Evolutionary conservation across 2,888 invertebrate species (phyloP).

Genomic region (Brachyopa scutellaris): DNA sequence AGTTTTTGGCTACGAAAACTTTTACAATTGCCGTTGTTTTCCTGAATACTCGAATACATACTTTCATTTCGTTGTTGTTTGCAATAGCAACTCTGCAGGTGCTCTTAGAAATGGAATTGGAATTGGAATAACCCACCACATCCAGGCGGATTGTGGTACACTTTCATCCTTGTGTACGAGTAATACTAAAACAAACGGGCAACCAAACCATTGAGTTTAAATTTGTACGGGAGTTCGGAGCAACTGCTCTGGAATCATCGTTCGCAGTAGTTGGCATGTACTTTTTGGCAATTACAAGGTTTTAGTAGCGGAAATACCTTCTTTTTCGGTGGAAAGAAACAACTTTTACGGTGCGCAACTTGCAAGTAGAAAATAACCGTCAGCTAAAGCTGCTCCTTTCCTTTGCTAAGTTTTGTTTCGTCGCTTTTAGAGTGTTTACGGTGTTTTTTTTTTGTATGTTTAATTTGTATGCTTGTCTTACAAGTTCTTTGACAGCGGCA

Average conservation of each 20-base stretch:
- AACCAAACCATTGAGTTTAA: neutral
- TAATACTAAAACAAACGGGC: neutral
- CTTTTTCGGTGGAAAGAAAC: neutral
- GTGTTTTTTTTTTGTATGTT: too few relatives aligned
- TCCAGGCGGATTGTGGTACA: neutral
- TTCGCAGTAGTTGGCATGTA: slow-evolving; percentile 24
- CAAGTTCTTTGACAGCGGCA: slow-evolving; percentile 29
- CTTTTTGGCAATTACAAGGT: slow-evolving; percentile 46
- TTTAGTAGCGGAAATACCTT: slow-evolving; percentile 6
- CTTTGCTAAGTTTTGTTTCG: too few relatives aligned
- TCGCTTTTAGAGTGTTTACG: too few relatives aligned
- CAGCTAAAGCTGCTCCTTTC: slow-evolving; percentile 8
- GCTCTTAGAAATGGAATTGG: slow-evolving; percentile 10
- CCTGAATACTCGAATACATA: slow-evolving; percentile 46
- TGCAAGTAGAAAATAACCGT: slow-evolving; percentile 38
- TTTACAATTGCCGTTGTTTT: slow-evolving; percentile 61
- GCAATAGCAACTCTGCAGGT: slow-evolving; percentile 42
- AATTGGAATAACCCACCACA: neutral
- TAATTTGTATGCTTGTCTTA: slow-evolving; percentile 13
- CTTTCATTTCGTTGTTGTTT: slow-evolving; percentile 44
- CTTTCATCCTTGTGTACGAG: neutral
- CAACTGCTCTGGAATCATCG: neutral
- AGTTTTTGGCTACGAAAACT: slow-evolving; percentile 44
- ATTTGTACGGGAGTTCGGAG: slow-evolving; percentile 2
- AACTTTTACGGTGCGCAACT: slow-evolving; percentile 43